Base-by-base conservation (phyloP, 2,113 vertebrate genomes). In the Hylia prasina region DNA sequence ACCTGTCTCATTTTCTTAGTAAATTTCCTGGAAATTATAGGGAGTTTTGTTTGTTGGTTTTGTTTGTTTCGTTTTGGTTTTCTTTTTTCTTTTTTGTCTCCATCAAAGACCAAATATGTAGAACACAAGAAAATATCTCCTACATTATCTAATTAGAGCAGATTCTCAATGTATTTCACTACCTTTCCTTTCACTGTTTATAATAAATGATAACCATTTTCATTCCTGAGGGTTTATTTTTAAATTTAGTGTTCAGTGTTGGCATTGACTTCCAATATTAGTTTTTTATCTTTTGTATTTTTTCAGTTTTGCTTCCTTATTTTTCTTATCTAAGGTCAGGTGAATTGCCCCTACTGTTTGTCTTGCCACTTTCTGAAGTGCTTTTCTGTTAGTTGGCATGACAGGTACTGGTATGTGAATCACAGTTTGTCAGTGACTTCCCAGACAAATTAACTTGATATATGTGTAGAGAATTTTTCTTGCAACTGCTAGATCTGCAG, bases 391-490 rank as follows among this genome's bases (percentile, higher is more conserved):
- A 60, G 53, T 61, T 8, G 10, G 9, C 54, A 42, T 96, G 94
- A 89, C 94, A 94, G 72, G 70, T 84, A 82, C 45, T 65, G 53
- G 72, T 83, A 12, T 84, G 73, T 91, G 84, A 87, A 91, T 94
- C 70, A 27, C 19, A 7, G 20, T 82, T 93, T 96, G 72, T 76
- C 58, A 70, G 79, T 92, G 68, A 61, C 68, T 93, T 90, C 63
- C 82, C 71, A 94, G 73, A 84, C 61, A 96, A 87, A 91, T 95
- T 91, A 89, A 89, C 61, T 65, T 96, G 93, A 93, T 94, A 65
- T 72, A 79, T 95, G 45, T 79, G 45, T 44, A 50, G 73, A 89
- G 57, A 79, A 56, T 93, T 94, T 95, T 93, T 87, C 77, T 89
- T 61, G 28, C 37, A 51, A 24, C 51, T 81, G 45, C 64, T 89